phyloP scores from a whole-genome alignment of 1,140 invertebrate species.

The Drosophila melanica region DNA sequence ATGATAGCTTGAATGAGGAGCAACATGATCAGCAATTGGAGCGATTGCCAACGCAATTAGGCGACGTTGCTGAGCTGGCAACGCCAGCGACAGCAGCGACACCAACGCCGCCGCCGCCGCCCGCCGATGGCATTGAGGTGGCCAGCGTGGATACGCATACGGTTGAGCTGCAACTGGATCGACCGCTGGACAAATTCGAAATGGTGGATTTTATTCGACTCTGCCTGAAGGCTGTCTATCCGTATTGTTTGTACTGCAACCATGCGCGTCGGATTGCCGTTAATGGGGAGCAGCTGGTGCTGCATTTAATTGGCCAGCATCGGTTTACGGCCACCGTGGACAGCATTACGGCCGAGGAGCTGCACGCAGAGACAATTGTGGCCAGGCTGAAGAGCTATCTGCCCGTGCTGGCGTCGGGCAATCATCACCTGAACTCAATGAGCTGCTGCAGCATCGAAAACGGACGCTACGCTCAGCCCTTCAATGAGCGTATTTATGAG shows the following conservation, averaged over 20 bases:
- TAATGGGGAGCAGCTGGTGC: slow-evolving; percentile 90
- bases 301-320: slow-evolving; percentile 91
- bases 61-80: too few relatives aligned
- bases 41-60: not conserved
- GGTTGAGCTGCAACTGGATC: slow-evolving; percentile 90
- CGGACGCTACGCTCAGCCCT: slow-evolving; percentile 40
- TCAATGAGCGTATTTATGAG: slow-evolving; percentile 88
- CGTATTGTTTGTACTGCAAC: slow-evolving; percentile 91
- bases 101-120: slow-evolving; percentile 22
- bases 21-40: slow-evolving; percentile 5
- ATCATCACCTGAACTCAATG: slow-evolving; percentile 89
- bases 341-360: slow-evolving; percentile 89
- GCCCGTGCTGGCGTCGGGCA: slow-evolving; percentile 85
- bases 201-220: slow-evolving; percentile 89
- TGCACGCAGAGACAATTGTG: slow-evolving; percentile 89
- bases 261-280: slow-evolving; percentile 92
- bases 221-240: slow-evolving; percentile 88
- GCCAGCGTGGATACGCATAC: slow-evolving; percentile 87
- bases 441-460: slow-evolving; percentile 86
- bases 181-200: slow-evolving; percentile 89
- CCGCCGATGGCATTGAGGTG: slow-evolving; percentile 77
- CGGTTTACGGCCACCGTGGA: slow-evolving; percentile 89
- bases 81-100: not conserved
- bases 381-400: slow-evolving; percentile 88
- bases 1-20: slow-evolving; percentile 51